Base-by-base conservation (phyloP, 2,797 vertebrate genomes). In the Amazona finschi region DNA sequence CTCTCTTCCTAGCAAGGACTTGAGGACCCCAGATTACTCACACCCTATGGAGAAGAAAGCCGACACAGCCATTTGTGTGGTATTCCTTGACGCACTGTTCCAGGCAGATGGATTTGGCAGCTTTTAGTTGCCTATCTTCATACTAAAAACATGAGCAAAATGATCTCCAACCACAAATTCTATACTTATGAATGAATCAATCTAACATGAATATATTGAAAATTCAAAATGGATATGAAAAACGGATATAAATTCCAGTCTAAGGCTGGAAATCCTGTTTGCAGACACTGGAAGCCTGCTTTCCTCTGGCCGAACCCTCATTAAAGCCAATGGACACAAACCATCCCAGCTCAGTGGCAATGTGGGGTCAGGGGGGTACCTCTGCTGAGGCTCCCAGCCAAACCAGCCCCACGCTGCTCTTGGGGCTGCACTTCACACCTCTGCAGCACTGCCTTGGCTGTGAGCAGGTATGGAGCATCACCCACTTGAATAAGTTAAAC, bases 11-110 rank as follows among this genome's bases (percentile, higher is more conserved):
- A 28, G 31, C 2, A 1, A 71, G 53, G 46, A 64, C 31, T 50
- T 66, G 64, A 93, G 61, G n/a, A 85, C 52, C n/a, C 31, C 25
- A 53, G 85, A 77, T 80, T 83, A 69, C 83, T 91, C n/a, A n/a
- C 36, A 65, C 30, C 50, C 60, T 31, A 7, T 2, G 11, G 69
- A 85, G 73, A 89, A 77, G 57, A 65, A 76, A 85, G 46, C 27
- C 0, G 2, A 11, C 0, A 1, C 9, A 15, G 16, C 19, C 8
- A 0, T 43, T 76, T n/a, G 18, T 46, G 43, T 44, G 41, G 20
- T 64, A 28, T 70, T 88, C 57, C 67, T 86, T 64, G 25, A 77
- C 3, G 15, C 8, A 0, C 33, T 31, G 19, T 33, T 62, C 22
- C 55, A 36, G 69, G 53, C 1, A 0, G 49, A 38, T 15, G 8